Percentiles rank a stretch among this genome's conserved stretches.
phyloP scores from a whole-genome alignment of 2,113 vertebrate species.

The Dipodomys spectabilis region DNA sequence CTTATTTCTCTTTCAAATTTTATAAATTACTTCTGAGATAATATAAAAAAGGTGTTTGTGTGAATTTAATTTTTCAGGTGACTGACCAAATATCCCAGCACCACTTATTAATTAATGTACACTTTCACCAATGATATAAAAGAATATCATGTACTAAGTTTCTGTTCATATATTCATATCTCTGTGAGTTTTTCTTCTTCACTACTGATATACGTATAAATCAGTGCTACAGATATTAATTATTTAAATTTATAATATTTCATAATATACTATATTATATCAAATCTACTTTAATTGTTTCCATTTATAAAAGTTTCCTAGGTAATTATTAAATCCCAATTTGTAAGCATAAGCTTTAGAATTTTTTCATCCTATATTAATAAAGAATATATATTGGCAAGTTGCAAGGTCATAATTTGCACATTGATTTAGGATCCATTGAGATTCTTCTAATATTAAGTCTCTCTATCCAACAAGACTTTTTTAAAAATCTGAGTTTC shows the following conservation, averaged over 20 bases:
- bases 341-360: no score
- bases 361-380: not conserved
- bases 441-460: not conserved
- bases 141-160: not conserved
- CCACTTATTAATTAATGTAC: not conserved
- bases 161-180: not conserved
- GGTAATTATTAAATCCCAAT: no score
- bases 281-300: not conserved
- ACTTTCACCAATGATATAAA: not conserved
- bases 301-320: no score
- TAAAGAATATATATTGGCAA: not conserved
- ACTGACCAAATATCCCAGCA: not conserved
- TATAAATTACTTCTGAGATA: not conserved
- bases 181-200: not conserved
- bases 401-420: not conserved
- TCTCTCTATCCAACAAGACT: not conserved
- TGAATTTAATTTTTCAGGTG: not conserved
- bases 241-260: not conserved
- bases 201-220: not conserved
- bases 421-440: not conserved
- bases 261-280: slow-evolving; percentile 2
- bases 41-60: not conserved
- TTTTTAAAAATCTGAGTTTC: not conserved
- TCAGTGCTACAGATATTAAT: not conserved
- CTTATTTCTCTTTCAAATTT: not conserved